Evolutionary conservation across 2,888 invertebrate genomes (phyloP).

Genomic region (Hedychridium roseum): DNA sequence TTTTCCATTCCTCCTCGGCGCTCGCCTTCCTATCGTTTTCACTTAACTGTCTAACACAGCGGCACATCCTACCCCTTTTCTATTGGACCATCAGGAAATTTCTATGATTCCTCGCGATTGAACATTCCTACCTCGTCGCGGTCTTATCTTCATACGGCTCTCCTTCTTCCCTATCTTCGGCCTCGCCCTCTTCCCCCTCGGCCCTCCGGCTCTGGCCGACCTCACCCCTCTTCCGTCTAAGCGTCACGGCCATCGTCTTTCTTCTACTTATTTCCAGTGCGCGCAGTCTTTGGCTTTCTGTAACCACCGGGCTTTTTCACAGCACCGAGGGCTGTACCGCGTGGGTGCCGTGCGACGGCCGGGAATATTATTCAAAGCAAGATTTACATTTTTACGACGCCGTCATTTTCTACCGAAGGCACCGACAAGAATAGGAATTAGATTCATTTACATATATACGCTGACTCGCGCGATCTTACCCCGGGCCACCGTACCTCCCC

Average conservation of each 20-base stretch:
- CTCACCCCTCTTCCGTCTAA: background rate
- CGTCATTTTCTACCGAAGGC: slow-evolving; percentile 47
- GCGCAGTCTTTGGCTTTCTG: slow-evolving; percentile 15
- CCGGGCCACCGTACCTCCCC: slow-evolving; percentile 8
- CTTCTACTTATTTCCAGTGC: background rate
- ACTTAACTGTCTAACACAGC: too few species aligned
- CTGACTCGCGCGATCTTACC: slow-evolving; percentile 32
- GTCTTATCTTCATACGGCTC: background rate
- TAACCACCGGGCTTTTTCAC: slow-evolving; percentile 5
- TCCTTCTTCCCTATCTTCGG: background rate
- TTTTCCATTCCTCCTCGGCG: too few species aligned
- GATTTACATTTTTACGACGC: slow-evolving; percentile 58
- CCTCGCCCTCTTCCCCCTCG: background rate
- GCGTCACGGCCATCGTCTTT: background rate
- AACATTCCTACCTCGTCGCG: background rate
- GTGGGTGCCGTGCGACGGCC: slow-evolving; percentile 6
- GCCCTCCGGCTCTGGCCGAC: background rate
- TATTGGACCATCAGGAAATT: too few species aligned
- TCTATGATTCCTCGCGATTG: too few species aligned
- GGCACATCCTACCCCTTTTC: too few species aligned
- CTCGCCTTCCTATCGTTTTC: too few species aligned
- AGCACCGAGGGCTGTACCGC: background rate
- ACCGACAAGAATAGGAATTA: slow-evolving; percentile 53
- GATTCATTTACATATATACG: slow-evolving; percentile 52
- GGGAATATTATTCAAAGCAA: slow-evolving; percentile 54